Evolutionary conservation across 2,113 vertebrate genomes (phyloP).

Genomic region (Pao palembangensis): DNA sequence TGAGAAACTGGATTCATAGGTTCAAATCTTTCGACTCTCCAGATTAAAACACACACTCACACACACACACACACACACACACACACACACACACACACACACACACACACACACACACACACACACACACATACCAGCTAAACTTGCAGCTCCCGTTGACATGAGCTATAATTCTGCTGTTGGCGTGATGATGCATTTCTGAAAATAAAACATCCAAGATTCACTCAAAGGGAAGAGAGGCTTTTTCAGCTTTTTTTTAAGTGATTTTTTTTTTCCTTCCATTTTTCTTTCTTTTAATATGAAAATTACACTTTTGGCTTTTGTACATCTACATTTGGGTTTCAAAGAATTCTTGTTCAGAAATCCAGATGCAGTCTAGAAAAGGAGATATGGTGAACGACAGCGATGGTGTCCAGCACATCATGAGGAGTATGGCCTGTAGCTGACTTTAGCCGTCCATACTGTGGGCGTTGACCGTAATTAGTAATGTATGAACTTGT

Average conservation of each 20-base stretch:
- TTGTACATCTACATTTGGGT: not conserved
- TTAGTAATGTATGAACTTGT: constrained; percentile 54
- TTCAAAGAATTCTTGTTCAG: too few species aligned
- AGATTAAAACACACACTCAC: constrained; percentile 13
- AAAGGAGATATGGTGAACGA: not conserved
- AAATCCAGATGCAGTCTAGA: too few species aligned
- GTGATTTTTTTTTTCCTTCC: not conserved
- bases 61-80: too few species aligned
- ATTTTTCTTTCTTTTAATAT: not conserved
- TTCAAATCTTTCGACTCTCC: constrained; percentile 59
- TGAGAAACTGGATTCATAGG: constrained; percentile 46
- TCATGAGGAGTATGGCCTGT: constrained; percentile 15
- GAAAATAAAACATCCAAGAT: constrained; percentile 58
- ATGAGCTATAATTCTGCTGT: constrained; percentile 65
- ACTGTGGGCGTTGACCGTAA: constrained; percentile 36
- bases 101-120: too few species aligned
- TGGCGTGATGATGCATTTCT: constrained; percentile 56
- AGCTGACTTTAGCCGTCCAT: constrained; percentile 18
- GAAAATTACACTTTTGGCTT: not conserved
- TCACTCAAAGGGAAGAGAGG: constrained; percentile 41
- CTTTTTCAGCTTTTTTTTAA: constrained; percentile 31
- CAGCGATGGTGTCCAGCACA: constrained; percentile 19
- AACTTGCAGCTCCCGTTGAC: constrained; percentile 59
- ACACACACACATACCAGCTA: constrained; percentile 49
- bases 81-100: too few species aligned